Conservation (phyloP, 2,797 vertebrate species). For the Erethizon dorsatum region DNA sequence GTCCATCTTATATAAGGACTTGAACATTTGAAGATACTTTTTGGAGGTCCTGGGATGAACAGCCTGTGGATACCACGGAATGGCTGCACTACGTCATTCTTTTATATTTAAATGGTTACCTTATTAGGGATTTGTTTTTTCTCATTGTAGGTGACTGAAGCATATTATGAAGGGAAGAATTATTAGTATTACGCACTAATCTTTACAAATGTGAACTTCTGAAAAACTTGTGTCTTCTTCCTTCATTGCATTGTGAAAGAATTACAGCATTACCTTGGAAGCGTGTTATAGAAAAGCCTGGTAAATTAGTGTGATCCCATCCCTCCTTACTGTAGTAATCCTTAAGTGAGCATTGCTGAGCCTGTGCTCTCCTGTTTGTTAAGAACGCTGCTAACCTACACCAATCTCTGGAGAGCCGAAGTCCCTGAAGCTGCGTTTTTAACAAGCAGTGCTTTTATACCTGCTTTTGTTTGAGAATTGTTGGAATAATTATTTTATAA, state of each 20-base stretch:
- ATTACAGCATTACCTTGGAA: neutral
- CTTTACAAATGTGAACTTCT: conserved; percentile 41
- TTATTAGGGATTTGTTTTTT: neutral
- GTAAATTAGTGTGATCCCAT: neutral
- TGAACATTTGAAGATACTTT: neutral
- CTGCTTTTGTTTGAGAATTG: conserved; percentile 10
- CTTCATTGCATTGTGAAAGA: conserved; percentile 33
- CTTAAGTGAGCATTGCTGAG: neutral
- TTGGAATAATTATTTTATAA: conserved; percentile 32
- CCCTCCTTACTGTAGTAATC: conserved; percentile 7
- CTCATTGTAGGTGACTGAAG: neutral
- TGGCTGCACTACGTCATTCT: neutral
- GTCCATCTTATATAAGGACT: neutral
- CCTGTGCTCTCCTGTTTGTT: neutral
- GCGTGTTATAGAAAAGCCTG: neutral
- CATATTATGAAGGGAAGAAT: neutral
- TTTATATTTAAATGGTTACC: neutral
- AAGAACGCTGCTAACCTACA: neutral
- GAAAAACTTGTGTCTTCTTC: conserved; percentile 8
- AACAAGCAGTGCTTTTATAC: neutral
- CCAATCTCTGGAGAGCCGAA: neutral
- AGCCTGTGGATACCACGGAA: neutral
- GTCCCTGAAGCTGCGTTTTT: neutral
- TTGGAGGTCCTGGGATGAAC: neutral
- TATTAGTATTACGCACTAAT: conserved; percentile 22